A percentile compares a stretch with the other conserved stretches of the same genome.
Evolutionary conservation across 1,140 invertebrate genomes (phyloP).

Genomic region (Trachymyrmex septentrionalis): DNA sequence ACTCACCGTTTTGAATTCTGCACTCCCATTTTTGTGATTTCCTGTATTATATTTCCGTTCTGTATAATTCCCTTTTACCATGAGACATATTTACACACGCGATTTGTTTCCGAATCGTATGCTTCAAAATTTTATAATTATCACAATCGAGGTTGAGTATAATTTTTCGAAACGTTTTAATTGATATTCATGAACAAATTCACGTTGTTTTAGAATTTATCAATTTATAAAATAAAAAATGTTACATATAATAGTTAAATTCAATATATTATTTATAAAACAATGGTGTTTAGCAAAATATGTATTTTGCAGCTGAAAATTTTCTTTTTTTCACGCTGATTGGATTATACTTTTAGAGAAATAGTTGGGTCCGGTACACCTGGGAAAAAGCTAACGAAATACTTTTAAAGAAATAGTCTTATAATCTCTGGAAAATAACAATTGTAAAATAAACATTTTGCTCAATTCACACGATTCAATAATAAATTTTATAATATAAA

Average conservation of each 20-base stretch:
- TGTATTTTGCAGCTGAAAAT: too few relatives aligned
- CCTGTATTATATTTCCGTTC: constrained; percentile 1
- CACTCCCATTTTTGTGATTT: constrained; percentile 39
- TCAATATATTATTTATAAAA: background rate
- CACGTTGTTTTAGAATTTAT: constrained; percentile 13
- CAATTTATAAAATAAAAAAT: constrained; percentile 1
- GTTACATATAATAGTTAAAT: background rate
- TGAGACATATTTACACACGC: constrained; percentile 50
- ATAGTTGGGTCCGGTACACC: too few relatives aligned
- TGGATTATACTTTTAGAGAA: too few relatives aligned
- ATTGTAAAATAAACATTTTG: too few relatives aligned
- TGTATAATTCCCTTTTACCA: background rate
- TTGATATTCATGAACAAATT: constrained; percentile 5
- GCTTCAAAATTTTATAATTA: constrained; percentile 28
- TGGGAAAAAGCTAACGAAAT: too few relatives aligned
- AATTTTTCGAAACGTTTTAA: constrained; percentile 33
- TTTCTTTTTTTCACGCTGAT: too few relatives aligned
- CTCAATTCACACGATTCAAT: background rate
- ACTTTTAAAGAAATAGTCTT: background rate
- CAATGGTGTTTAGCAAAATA: too few relatives aligned
- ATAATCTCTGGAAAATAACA: too few relatives aligned
- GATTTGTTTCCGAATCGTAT: constrained; percentile 41
- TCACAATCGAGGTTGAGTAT: constrained; percentile 5
- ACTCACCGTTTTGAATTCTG: constrained; percentile 52
- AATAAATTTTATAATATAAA: background rate